Percentiles rank a stretch among this genome's conserved stretches.
phyloP scores from a whole-genome alignment of 2,888 invertebrate genomes.

The Apotomis betuletana region DNA sequence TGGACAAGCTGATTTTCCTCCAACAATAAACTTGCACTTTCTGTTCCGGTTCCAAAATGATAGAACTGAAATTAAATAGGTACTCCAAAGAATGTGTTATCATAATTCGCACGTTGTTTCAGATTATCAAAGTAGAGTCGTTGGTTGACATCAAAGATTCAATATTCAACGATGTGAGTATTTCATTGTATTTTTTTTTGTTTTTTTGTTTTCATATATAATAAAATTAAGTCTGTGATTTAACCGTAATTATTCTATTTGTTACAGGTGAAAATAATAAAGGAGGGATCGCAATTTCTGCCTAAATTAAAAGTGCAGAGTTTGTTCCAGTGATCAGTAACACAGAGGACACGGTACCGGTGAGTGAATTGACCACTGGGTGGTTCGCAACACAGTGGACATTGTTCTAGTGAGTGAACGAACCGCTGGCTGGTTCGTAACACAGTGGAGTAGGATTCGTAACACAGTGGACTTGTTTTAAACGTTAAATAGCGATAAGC shows the following conservation, averaged over 20 bases:
- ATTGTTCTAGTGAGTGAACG: slow-evolving; percentile 64
- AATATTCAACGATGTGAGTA: slow-evolving; percentile 60
- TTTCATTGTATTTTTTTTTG: not conserved
- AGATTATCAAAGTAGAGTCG: slow-evolving; percentile 57
- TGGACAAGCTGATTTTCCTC: no score
- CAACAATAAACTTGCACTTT: no score
- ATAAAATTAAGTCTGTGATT: not conserved
- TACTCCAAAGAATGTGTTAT: not conserved
- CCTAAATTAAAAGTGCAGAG: slow-evolving; percentile 77
- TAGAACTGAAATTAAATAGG: no score
- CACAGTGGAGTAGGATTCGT: slow-evolving; percentile 10
- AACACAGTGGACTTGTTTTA: slow-evolving; percentile 14
- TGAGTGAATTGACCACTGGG: slow-evolving; percentile 52
- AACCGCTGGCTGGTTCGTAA: not conserved
- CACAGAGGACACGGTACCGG: slow-evolving; percentile 57
- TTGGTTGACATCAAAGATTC: slow-evolving; percentile 53
- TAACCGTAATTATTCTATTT: not conserved
- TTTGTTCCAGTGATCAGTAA: slow-evolving; percentile 70
- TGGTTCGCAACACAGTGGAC: slow-evolving; percentile 19
- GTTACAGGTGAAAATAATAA: slow-evolving; percentile 72
- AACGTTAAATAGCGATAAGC: slow-evolving; percentile 18
- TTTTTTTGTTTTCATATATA: not conserved
- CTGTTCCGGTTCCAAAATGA: no score
- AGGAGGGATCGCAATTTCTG: slow-evolving; percentile 66
- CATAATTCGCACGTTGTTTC: slow-evolving; percentile 43